phyloP scores from a whole-genome alignment of 2,888 invertebrate genomes.

The Ennomos erosarius region DNA sequence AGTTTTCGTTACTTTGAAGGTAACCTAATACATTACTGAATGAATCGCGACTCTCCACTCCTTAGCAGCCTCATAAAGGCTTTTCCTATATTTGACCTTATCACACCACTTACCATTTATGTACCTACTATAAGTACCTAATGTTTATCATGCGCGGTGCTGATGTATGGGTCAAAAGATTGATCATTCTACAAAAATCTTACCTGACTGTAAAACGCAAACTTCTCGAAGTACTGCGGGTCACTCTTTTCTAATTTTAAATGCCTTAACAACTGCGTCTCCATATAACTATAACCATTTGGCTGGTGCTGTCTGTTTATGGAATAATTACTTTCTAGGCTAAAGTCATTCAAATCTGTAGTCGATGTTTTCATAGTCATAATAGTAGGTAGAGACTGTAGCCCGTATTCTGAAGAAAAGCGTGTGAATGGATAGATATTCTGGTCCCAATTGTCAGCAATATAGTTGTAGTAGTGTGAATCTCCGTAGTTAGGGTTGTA shows the following conservation, averaged over 20 bases:
- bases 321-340: slow-evolving; percentile 85
- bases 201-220: slow-evolving; percentile 94
- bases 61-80: no score
- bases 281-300: slow-evolving; percentile 88
- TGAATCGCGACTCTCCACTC: no score
- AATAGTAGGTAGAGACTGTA: slow-evolving; percentile 94
- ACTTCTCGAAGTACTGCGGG: slow-evolving; percentile 86
- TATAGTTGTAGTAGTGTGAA: slow-evolving; percentile 96
- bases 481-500: slow-evolving; percentile 94
- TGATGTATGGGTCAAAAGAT: neutral
- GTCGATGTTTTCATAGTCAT: slow-evolving; percentile 87
- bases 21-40: no score
- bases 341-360: slow-evolving; percentile 77
- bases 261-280: slow-evolving; percentile 86
- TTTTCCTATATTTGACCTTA: no score
- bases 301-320: slow-evolving; percentile 95
- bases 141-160: no score
- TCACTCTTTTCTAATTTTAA: slow-evolving; percentile 84
- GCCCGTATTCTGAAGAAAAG: slow-evolving; percentile 98
- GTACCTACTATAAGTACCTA: no score
- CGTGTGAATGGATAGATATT: slow-evolving; percentile 91
- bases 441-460: slow-evolving; percentile 92
- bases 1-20: neutral
- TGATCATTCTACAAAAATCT: slow-evolving; percentile 34
- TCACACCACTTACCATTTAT: no score